Conservation (phyloP, 2,888 invertebrate species). For the Bimastos eiseni region DNA sequence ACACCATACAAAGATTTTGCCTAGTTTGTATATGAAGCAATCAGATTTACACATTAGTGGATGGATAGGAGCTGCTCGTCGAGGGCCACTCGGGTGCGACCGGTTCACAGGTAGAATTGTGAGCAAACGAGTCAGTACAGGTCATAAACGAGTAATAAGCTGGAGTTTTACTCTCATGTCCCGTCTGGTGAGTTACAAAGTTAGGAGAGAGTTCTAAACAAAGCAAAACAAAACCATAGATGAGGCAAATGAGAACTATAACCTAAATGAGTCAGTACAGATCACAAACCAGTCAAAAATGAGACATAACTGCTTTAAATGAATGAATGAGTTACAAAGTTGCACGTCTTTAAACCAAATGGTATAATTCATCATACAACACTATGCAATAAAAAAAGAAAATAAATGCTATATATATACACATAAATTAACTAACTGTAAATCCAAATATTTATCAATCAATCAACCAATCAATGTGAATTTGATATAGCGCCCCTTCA, state of each 20-base stretch:
- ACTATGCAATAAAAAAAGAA: not conserved
- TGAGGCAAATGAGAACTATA: not conserved
- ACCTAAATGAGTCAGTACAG: too few relatives aligned
- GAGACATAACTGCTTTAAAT: not conserved
- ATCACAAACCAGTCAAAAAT: too few relatives aligned
- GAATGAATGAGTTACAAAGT: not conserved
- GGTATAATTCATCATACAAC: not conserved
- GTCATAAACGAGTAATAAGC: not conserved
- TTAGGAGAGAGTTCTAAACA: not conserved
- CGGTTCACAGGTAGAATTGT: not conserved
- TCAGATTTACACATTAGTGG: not conserved
- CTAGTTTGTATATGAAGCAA: not conserved
- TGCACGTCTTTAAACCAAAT: not conserved
- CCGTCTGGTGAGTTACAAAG: constrained; percentile 1
- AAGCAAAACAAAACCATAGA: not conserved
- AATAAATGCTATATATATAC: too few relatives aligned
- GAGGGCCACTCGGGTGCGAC: not conserved
- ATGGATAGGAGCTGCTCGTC: not conserved
- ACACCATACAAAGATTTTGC: not conserved
- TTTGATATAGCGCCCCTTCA: too few relatives aligned
- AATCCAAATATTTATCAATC: not conserved
- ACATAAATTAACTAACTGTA: too few relatives aligned
- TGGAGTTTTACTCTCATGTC: not conserved
- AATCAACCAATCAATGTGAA: too few relatives aligned
- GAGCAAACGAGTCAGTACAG: constrained; percentile 1